Conservation (phyloP, 2,888 invertebrate species). For the Mimachlamys varia region DNA sequence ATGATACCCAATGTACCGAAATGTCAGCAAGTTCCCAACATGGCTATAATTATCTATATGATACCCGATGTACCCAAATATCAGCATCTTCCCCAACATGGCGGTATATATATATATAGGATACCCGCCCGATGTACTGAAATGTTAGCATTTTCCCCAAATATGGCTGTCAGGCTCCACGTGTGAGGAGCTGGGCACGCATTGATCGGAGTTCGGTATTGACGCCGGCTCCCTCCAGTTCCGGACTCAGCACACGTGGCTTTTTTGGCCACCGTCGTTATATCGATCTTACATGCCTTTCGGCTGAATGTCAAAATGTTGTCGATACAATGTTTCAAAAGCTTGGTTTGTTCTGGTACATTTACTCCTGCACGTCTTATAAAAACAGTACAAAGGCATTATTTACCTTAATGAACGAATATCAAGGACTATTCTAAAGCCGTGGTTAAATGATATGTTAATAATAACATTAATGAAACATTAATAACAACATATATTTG, state of each 20-base stretch:
- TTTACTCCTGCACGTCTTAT: not conserved
- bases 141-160: not conserved
- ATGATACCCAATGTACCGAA: too few species aligned
- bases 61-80: too few species aligned
- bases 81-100: too few species aligned
- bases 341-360: not conserved
- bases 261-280: not conserved
- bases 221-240: not conserved
- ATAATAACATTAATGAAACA: too few species aligned
- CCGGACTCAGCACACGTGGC: not conserved
- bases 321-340: not conserved
- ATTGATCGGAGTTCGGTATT: constrained; percentile 6
- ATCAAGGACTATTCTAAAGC: too few species aligned
- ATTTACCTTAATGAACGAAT: not conserved
- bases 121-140: not conserved
- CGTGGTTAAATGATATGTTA: too few species aligned
- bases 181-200: not conserved
- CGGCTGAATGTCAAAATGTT: not conserved
- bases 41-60: too few species aligned
- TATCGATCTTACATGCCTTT: not conserved
- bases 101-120: not conserved
- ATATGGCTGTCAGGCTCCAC: not conserved
- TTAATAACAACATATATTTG: too few species aligned
- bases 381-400: not conserved
- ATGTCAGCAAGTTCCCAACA: too few species aligned